Base-by-base conservation (phyloP, 2,888 invertebrate species). In the Tiliacea aurago region DNA sequence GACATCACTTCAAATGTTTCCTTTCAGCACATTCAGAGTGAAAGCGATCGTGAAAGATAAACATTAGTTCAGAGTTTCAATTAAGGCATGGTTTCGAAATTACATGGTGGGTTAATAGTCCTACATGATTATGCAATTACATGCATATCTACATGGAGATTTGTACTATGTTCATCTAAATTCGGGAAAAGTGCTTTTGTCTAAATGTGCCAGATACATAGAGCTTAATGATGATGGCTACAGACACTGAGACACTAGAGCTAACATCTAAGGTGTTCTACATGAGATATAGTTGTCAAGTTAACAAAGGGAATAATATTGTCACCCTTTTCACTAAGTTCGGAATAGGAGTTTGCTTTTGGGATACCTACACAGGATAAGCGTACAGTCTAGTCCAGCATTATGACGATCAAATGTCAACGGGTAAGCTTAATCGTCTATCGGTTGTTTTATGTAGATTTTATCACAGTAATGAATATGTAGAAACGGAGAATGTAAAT, bases 401-500 rank as follows among this genome's bases (percentile, higher is more conserved):
- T 79, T 79, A 67, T 67, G 55, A 65, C 73, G 33, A 63, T 68
- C 33, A 68, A 70, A 70, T 66, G 59, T 62, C 65, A 81, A 68
- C 41, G 75, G 43, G 65, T 80, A 56, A 37, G 37, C 64, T 45
- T 56, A 55, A 70, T 71, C 49, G 70, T 61, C n/a, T 64, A 68
- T 70, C 63, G 64, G 70, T 62, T 59, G 49, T 74, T 83, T 71
- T 69, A 80, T 80, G 75, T 69, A 79, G 58, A 83, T 76, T 74
- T 85, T 62, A 83, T 70, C 47, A 41, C 61, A 64, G 47, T 23
- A 67, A 81, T 81, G 70, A 70, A 74, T 83, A 70, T 53, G 51
- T 53, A 69, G 28, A 58, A 65, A 41, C n/a, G 51, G 70, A 64
- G 28, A 28, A 28, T 28, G 28, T 28, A 28, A 28, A 28, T 28